Evolutionary conservation across 2,797 vertebrate genomes (phyloP), one percentile per base, ranked within the genome.

Genomic region (Alosa sapidissima): DNA sequence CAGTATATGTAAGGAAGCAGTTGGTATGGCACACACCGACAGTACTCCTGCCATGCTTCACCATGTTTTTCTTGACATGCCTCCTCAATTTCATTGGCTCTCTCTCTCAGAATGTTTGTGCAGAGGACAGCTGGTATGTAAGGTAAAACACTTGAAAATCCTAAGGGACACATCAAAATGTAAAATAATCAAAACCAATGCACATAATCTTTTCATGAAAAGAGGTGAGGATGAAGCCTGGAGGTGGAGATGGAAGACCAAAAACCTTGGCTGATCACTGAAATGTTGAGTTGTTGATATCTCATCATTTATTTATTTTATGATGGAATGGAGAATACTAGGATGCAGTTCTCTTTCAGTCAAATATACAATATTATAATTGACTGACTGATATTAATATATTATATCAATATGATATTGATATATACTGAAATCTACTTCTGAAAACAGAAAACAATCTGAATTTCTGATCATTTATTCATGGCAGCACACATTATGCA

Each of bases 1-100:
- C 72, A 92, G 87, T 92, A 91, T 10, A 91, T 28, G 11, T 88
- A 41, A 0, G 91, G 91, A n/a, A 92, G 36, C 6, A 91, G 49
- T 81, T 90, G 87, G 49, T 90, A 85, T 0, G 90, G 89, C 24
- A 92, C 89, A 19, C 83, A 83, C 0, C 65, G 86, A 45, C 91
- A 89, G 45, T 92, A 91, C 49, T 92, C 89, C 24, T 28, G 49
- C 91, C 91, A 91, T 4, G 90, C 89, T 0, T 36, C 19, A 14
- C 88, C 78, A 14, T 92, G 91, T 47, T 88, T 91, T 81, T 82
- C 33, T 48, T 84, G 33, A 81, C 91, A 92, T 0, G 87, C 84
- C 0, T 41, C 84, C 28, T 92, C 90, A 0, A 88, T 90, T 65
- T 90, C 89, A 0, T 8, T 48, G 0, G 86, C 90, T 14, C 91